These are phyloP conservation scores for Danio tinwini DNA, from an alignment of 2,797 vertebrate species.

Conservation along the genomic window DNA sequence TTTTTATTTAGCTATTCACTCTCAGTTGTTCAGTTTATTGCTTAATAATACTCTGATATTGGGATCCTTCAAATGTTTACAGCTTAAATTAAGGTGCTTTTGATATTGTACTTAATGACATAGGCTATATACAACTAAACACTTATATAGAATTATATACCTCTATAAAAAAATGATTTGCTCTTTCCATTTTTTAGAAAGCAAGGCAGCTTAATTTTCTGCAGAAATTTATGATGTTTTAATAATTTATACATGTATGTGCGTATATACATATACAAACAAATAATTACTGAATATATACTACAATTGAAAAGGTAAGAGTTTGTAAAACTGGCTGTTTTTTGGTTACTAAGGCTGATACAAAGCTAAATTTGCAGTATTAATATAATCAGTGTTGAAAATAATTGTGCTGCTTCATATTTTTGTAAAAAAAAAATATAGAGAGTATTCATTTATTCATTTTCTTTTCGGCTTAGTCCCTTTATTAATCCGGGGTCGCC, in stretches of 20 bases:
- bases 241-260: background rate
- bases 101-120: no score
- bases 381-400: background rate
- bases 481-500: no score
- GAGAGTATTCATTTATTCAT: no score
- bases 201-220: background rate
- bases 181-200: no score
- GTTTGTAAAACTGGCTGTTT: background rate
- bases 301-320: background rate
- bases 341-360: background rate
- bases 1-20: background rate
- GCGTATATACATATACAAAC: background rate
- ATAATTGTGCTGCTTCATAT: no score
- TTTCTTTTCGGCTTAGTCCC: no score
- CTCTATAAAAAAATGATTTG: background rate
- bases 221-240: background rate
- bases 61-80: background rate
- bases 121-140: no score
- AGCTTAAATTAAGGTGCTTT: background rate
- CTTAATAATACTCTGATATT: background rate
- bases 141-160: background rate
- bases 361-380: background rate
- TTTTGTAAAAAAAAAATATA: no score
- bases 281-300: background rate
- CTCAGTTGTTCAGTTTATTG: background rate